Evolutionary conservation across 2,888 invertebrate species (phyloP), one percentile per base, ranked within the genome.

Genomic region (Cerastis leucographa): DNA sequence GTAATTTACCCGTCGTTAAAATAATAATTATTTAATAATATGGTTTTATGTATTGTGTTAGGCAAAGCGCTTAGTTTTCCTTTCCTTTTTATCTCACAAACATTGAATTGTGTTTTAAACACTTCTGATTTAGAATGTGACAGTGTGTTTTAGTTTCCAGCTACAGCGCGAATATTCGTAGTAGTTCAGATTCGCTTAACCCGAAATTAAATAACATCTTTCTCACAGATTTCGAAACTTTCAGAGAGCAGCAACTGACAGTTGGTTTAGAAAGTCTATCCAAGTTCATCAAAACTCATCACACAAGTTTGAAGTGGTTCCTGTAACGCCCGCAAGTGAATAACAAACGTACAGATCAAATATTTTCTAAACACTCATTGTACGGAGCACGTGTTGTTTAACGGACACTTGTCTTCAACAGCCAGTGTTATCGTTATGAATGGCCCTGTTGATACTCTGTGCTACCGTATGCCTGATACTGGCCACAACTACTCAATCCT

Each of bases 301-400:
- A 65, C 80, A 74, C 74, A 76, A 81, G 71, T 79, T 61, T 62
- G 71, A 75, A 72, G 76, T 79, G 70, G 68, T 74, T 77, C 71
- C 78, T 81, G 85, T 89, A 81, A 72, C 70, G 85, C 82, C 81
- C 78, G 70, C 80, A 73, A 85, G 76, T 81, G 85, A 85, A 83
- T 86, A 83, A 82, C 83, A 81, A 86, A 90, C 89, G 85, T 86
- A 88, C 88, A 89, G 90, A 89, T 91, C 85, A 88, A 91, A 91
- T 92, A 92, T 92, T 91, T 87, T 89, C 90, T 87, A 92, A 92
- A 91, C 90, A 90, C 85, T 88, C 86, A 88, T 91, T 89, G 90
- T 90, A 76, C 75, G 80, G 88, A 88, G 87, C 87, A 89, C 88
- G 89, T 87, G 90, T 87, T 78, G 78, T 83, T 80, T 86, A 87